These are phyloP conservation scores for Pomatostomus ruficeps DNA, from an alignment of 2,113 vertebrate genomes.

Conservation along the genomic window DNA sequence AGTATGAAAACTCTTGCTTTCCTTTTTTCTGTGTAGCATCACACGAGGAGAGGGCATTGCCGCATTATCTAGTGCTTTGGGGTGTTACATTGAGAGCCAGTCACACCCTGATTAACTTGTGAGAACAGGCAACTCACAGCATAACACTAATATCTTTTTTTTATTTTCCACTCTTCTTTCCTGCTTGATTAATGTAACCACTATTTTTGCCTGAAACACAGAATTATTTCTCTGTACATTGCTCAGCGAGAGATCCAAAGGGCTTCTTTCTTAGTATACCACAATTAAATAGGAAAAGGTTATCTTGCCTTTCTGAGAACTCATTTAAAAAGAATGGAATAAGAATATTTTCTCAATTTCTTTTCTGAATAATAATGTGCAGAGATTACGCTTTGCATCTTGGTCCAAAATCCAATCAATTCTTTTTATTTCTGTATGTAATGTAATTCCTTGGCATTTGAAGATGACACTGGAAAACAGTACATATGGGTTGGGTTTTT, in stretches of 20 bases:
- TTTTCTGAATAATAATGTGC: background rate
- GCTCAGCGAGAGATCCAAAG: background rate
- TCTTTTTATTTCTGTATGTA: conserved; percentile 1
- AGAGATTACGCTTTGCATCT: background rate
- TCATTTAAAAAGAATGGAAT: background rate
- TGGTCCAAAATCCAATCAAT: background rate
- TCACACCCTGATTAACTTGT: background rate
- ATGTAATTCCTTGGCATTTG: background rate
- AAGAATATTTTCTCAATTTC: background rate
- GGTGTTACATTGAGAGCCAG: background rate
- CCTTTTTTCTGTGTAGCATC: background rate
- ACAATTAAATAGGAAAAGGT: background rate
- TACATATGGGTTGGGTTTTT: background rate
- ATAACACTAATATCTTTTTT: background rate
- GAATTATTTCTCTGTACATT: background rate
- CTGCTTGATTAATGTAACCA: background rate
- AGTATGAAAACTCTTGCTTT: background rate
- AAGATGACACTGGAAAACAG: background rate
- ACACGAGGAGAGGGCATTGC: background rate
- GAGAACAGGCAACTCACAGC: background rate
- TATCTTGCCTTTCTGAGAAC: background rate
- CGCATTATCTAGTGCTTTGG: background rate
- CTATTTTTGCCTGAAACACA: background rate
- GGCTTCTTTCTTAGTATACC: background rate
- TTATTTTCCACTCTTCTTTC: background rate